Conservation (phyloP, 2,113 vertebrate species). For the Phyllostomus hastatus region DNA sequence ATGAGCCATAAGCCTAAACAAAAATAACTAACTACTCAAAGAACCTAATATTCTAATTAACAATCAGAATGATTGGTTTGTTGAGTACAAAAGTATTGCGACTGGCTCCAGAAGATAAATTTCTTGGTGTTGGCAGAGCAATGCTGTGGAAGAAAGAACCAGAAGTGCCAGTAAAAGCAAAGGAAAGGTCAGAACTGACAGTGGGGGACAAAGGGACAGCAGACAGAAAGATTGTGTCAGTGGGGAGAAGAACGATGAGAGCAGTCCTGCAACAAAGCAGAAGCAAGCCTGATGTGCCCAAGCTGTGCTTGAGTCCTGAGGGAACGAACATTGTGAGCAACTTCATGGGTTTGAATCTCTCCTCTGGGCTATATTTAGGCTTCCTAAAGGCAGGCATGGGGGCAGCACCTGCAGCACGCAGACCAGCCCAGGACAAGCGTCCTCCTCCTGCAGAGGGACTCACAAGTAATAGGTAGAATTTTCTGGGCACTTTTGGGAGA, state of each 20-base stretch:
- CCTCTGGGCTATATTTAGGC: background rate
- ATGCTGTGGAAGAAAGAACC: background rate
- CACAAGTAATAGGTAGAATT: background rate
- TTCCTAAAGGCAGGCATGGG: background rate
- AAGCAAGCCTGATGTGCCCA: background rate
- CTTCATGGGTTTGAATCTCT: background rate
- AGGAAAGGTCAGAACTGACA: background rate
- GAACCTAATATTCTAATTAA: background rate
- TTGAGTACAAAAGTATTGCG: background rate
- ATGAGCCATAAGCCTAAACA: background rate
- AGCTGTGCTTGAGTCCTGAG: background rate
- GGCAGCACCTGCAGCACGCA: background rate
- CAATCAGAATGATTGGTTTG: background rate
- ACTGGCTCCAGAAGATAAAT: constrained; percentile 8
- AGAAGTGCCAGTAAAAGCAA: background rate
- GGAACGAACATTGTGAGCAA: background rate
- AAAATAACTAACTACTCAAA: background rate
- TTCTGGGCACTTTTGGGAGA: background rate
- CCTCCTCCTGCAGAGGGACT: background rate
- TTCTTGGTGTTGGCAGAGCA: constrained; percentile 28
- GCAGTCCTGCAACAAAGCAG: background rate
- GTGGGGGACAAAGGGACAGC: background rate
- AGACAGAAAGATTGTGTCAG: background rate
- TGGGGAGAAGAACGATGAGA: background rate
- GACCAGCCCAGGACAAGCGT: too few relatives aligned